phyloP scores from a whole-genome alignment of 2,113 vertebrate species.

The Bos javanicus region DNA sequence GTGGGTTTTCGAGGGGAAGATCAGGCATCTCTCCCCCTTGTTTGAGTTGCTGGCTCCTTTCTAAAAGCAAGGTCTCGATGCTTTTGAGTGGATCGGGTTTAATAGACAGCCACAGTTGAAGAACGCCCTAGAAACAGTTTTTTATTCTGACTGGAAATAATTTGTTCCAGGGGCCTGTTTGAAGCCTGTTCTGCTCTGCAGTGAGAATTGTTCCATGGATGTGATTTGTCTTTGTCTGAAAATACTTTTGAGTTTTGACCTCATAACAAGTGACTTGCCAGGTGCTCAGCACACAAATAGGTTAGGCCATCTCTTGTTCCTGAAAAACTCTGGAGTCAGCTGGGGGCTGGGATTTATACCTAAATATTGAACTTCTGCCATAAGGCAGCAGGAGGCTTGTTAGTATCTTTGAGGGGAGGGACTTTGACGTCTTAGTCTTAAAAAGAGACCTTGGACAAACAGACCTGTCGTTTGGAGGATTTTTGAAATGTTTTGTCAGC shows the following conservation, averaged over 20 bases:
- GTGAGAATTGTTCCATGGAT: background rate
- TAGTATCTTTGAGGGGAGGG: background rate
- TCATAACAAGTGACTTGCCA: background rate
- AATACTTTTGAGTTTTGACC: background rate
- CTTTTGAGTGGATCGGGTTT: too few relatives aligned
- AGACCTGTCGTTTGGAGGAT: background rate
- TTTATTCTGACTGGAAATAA: background rate
- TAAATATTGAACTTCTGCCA: rapidly evolving
- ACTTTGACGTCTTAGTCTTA: background rate
- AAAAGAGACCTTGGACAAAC: background rate
- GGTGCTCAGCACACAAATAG: background rate
- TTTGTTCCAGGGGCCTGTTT: background rate
- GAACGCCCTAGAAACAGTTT: background rate
- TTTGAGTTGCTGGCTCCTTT: background rate
- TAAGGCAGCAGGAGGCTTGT: background rate
- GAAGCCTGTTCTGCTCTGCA: background rate
- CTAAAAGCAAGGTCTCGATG: background rate
- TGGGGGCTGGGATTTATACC: background rate
- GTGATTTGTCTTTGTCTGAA: background rate
- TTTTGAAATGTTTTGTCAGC: too few relatives aligned
- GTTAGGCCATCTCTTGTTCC: background rate
- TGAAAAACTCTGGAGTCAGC: background rate
- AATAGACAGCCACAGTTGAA: background rate
- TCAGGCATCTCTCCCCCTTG: background rate
- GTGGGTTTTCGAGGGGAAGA: background rate